phyloP scores from a whole-genome alignment of 2,888 invertebrate genomes.

The Leptinotarsa juncta region DNA sequence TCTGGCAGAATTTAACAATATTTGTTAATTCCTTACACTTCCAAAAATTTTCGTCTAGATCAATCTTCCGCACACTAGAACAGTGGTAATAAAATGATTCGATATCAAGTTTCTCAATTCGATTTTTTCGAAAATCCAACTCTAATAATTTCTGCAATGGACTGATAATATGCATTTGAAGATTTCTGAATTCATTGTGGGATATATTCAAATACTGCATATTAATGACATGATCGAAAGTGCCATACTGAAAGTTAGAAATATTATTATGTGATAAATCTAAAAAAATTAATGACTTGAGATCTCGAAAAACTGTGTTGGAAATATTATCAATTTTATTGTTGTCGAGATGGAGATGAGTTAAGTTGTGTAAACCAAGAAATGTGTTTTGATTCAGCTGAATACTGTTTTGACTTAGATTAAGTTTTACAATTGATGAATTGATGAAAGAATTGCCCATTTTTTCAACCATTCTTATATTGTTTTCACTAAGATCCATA shows the following conservation, averaged over 20 bases:
- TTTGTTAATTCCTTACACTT: background rate
- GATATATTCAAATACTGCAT: background rate
- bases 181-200: background rate
- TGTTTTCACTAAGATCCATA: background rate
- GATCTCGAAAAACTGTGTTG: background rate
- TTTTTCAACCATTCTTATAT: background rate
- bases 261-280: conserved; percentile 1
- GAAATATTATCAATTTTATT: background rate
- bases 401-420: background rate
- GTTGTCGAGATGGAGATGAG: background rate
- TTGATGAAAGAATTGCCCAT: background rate
- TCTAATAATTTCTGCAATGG: background rate
- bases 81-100: background rate
- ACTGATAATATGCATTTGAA: background rate
- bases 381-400: background rate
- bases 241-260: background rate
- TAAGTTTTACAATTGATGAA: conserved; percentile 2
- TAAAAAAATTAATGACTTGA: background rate
- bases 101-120: background rate
- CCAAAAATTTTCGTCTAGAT: background rate
- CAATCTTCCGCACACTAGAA: background rate
- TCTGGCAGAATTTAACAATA: background rate
- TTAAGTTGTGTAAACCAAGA: background rate
- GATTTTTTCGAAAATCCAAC: conserved; percentile 3
- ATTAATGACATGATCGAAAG: background rate